Percentiles rank a stretch among this genome's conserved stretches.
phyloP scores from a whole-genome alignment of 2,888 invertebrate species.

The Tanaodytes sp. region DNA sequence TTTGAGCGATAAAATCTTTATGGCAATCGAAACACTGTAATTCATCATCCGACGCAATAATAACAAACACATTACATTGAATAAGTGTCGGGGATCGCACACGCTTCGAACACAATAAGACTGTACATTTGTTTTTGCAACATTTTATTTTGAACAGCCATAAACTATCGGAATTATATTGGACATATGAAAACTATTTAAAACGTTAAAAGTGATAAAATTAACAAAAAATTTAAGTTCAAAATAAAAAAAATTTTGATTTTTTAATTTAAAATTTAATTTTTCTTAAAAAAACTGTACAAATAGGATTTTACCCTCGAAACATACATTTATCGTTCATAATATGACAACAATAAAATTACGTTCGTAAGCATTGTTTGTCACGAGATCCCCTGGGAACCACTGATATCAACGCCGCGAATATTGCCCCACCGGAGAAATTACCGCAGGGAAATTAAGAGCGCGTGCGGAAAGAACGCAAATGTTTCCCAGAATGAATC shows the following conservation, averaged over 20 bases:
- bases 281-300: too few species aligned
- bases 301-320: too few species aligned
- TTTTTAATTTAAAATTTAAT: too few species aligned
- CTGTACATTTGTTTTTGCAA: too few species aligned
- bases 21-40: slow-evolving; percentile 47
- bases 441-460: slow-evolving; percentile 65
- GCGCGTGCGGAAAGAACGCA: slow-evolving; percentile 58
- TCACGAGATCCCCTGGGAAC: slow-evolving; percentile 53
- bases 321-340: background rate
- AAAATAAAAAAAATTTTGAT: too few species aligned
- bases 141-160: too few species aligned
- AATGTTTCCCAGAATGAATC: slow-evolving; percentile 66
- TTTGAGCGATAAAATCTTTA: slow-evolving; percentile 52
- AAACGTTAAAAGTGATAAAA: too few species aligned
- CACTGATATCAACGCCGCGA: slow-evolving; percentile 45
- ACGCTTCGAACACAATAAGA: too few species aligned
- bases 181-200: too few species aligned
- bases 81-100: too few species aligned
- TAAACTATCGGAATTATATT: too few species aligned
- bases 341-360: slow-evolving; percentile 45
- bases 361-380: slow-evolving; percentile 56
- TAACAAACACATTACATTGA: slow-evolving; percentile 34
- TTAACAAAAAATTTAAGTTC: too few species aligned
- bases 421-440: slow-evolving; percentile 58
- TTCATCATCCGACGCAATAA: slow-evolving; percentile 57